Base-by-base conservation (phyloP, 2,888 invertebrate genomes). In the Nematopogon swammerdamellus region DNA sequence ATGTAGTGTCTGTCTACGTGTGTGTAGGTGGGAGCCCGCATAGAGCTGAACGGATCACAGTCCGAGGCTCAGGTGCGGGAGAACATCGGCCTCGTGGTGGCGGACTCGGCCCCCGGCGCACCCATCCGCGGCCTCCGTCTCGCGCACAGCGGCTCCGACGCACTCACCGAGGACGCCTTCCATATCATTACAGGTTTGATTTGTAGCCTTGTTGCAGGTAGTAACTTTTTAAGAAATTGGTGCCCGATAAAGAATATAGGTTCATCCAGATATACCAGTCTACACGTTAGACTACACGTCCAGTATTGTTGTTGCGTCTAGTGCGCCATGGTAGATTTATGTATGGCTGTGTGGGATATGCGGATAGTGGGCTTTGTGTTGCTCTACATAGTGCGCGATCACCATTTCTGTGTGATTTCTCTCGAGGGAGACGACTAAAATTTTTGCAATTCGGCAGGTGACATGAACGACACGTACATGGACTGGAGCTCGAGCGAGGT, bases 1-100 rank as follows among this genome's bases (percentile, higher is more conserved):
- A 25, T 25, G 25, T 25, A 6, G 10, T n/a, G n/a, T n/a, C n/a
- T n/a, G n/a, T n/a, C n/a, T n/a, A n/a, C n/a, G n/a, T n/a, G n/a
- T n/a, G n/a, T n/a, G 5, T 51, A 55, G n/a, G 52, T 79, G 3
- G 76, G 74, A 0, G 55, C 61, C 0, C 59, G 65, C 8, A 54
- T 72, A 1, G 49, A 70, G 18, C 61, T 80, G 20, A 64, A 66
- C 11, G 71, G 70, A 0, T 59, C 64, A 0, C 51, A 53, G 0
- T 58, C 60, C 1, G 65, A 59, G 0, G 53, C 61, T 0, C 57
- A 69, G 0, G 60, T 75, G 1, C 54, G 70, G 10, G 56, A 57
- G 10, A 80, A 77, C 49, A 62, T 77, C 0, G 76, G 80, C 0
- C 52, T 80, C 36, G 48, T 75, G 30, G 62, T 76, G 25, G 71